Evolutionary conservation across 2,797 vertebrate species (phyloP), one percentile per base, ranked within the genome.

Genomic region (Myotis pilosus): DNA sequence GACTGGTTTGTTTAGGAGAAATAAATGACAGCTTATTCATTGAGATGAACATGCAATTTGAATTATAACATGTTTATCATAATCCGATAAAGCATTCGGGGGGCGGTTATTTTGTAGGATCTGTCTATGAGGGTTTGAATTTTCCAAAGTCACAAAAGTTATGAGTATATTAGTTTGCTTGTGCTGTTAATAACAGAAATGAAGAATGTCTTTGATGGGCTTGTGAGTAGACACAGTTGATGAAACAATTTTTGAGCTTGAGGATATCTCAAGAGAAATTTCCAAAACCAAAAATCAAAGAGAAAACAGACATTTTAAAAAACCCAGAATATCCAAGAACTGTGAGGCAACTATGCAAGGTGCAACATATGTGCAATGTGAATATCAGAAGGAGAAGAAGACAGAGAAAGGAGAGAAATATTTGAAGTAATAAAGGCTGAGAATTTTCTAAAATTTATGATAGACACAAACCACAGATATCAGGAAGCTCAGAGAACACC

Each of bases 1-100:
- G 72, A 95, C 53, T 87, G 60, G 92, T 95, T 79, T 92, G 60
- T 91, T 97, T 81, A 76, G 66, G n/a, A 92, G 89, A 79, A 88
- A 83, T 78, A 94, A 87, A 76, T 64, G 87, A 74, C 68, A 80
- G 60, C 33, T 95, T 94, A 87, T 95, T 95, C 91, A 88, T 44
- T 82, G 62, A 95, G 75, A 93, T 92, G 41, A 95, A 80, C 41
- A 69, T 81, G 57, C 57, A 88, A 60, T 71, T 62, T 86, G 57
- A 95, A 51, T 91, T 88, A 86, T 72, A 95, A 47, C 53, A 83
- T 69, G 22, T 74, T 87, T 95, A 38, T 64, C 64, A 82, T 41
- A 69, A 36, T 41, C 20, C 30, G 28, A 17, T 57, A 92, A 92
- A 44, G 3, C 19, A 17, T 75, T 74, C 13, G n/a, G 53, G 36